Conservation (phyloP, 2,113 vertebrate species). For the Agapornis roseicollis region DNA sequence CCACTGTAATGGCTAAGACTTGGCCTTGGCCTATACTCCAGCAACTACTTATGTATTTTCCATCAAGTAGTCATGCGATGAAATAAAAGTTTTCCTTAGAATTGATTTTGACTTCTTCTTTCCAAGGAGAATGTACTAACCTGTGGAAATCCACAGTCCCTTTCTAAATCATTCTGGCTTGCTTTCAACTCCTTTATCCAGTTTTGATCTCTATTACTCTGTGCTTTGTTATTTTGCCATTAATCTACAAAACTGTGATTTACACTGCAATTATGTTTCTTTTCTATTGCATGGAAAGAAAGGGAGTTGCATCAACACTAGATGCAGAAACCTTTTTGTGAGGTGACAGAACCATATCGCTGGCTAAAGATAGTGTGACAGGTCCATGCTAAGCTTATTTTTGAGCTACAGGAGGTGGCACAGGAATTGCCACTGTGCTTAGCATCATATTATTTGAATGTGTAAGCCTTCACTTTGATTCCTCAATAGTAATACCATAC, state of each 20-base stretch:
- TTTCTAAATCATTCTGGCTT: background rate
- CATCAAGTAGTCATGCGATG: background rate
- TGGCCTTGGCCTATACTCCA: background rate
- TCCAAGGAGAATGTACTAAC: background rate
- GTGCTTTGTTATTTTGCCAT: background rate
- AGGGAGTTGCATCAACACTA: background rate
- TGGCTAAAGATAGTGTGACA: background rate
- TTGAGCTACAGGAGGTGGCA: background rate
- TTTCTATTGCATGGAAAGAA: background rate
- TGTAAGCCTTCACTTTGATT: background rate
- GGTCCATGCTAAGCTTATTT: background rate
- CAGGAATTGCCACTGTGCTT: background rate
- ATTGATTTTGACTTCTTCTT: background rate
- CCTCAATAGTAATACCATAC: background rate
- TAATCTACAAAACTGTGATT: background rate
- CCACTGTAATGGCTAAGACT: background rate
- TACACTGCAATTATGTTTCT: background rate
- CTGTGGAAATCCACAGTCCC: background rate
- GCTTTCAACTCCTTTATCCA: background rate
- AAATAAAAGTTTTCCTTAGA: background rate
- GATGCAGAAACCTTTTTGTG: background rate
- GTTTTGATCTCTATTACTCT: background rate
- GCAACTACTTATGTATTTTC: background rate
- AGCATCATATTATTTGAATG: background rate
- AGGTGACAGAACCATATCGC: background rate